Base-by-base conservation (phyloP, 2,113 vertebrate genomes). In the Nannospalax galili region DNA sequence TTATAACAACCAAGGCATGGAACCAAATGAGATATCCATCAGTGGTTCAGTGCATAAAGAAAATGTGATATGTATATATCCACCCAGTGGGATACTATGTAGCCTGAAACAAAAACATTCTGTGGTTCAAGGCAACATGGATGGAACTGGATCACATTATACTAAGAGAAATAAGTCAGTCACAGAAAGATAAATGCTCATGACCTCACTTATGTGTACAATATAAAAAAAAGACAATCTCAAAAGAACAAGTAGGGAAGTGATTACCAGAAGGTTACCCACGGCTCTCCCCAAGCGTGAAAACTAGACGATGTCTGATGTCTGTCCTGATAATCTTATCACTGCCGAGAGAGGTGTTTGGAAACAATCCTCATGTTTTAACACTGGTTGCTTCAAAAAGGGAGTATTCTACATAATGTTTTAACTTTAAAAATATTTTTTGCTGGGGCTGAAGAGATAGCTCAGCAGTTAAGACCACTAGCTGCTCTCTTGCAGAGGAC, bases 321-420 rank as follows among this genome's bases (percentile, higher is more conserved):
- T 67, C 24, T 65, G 72, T 70, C 16, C 11, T 75, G 10, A 30
- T 2, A 40, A 32, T 14, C n/a, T n/a, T n/a, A 74, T 35, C 62
- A 62, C 64, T 42, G 62, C 48, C 35, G 28, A 85, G 17, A 88
- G 32, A 90, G n/a, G 64, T 15, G 35, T 80, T 58, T 75, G 56
- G 32, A 88, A 92, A 91, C n/a, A 60, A 62, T 52, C 60, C 28
- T 28, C 17, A 37, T 28, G 20, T 5, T 70, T 79, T 77, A 81
- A 90, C 45, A 90, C 30, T 73, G 73, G 24, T 42, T 73, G 37
- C 64, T 94, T 91, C 86, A 12, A 67, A 92, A 74, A 88, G 42
- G 5, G 16, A 58, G 48, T 73, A 5, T 75, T 88, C 48, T 65
- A 20, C 52, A 67, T 84, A 75, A 87, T 32, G 40, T 45, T 93